These are phyloP conservation scores for Chromobotia macracanthus DNA, from an alignment of 2,797 vertebrate species.

Conservation along the genomic window DNA sequence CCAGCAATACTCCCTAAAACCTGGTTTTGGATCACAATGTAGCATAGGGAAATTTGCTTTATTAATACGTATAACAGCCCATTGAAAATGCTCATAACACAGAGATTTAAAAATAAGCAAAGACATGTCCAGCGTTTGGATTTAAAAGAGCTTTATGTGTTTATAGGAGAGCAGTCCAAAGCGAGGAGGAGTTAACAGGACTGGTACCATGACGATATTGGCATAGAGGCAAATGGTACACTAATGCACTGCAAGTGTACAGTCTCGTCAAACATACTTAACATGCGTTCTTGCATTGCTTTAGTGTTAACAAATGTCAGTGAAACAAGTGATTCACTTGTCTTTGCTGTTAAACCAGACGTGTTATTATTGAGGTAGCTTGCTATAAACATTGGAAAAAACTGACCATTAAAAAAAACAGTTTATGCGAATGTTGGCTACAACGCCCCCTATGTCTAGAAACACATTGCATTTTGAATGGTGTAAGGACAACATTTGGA, in stretches of 20 bases:
- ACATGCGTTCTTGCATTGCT: neutral
- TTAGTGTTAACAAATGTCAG: neutral
- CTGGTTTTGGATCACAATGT: conserved; percentile 21
- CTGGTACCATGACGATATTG: neutral
- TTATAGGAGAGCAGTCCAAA: neutral
- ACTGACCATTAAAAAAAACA: too few relatives aligned
- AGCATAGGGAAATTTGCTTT: conserved; percentile 35
- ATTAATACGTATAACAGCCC: conserved; percentile 42
- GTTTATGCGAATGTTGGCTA: too few relatives aligned
- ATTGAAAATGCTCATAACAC: conserved; percentile 39
- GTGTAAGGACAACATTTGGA: neutral
- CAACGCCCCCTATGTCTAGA: too few relatives aligned
- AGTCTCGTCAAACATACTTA: neutral
- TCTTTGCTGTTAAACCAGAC: neutral
- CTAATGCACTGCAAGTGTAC: neutral
- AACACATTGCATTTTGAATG: too few relatives aligned
- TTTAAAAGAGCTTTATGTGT: neutral
- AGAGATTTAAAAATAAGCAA: conserved; percentile 30
- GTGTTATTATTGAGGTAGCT: neutral
- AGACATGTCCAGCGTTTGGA: neutral
- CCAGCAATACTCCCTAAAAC: conserved; percentile 54
- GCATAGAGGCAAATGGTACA: neutral
- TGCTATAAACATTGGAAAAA: neutral
- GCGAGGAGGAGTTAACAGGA: neutral
- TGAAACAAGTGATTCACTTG: neutral